A percentile compares a stretch with the other conserved stretches of the same genome.
Conservation (phyloP, 2,113 vertebrate species). For the Poecile atricapillus region DNA sequence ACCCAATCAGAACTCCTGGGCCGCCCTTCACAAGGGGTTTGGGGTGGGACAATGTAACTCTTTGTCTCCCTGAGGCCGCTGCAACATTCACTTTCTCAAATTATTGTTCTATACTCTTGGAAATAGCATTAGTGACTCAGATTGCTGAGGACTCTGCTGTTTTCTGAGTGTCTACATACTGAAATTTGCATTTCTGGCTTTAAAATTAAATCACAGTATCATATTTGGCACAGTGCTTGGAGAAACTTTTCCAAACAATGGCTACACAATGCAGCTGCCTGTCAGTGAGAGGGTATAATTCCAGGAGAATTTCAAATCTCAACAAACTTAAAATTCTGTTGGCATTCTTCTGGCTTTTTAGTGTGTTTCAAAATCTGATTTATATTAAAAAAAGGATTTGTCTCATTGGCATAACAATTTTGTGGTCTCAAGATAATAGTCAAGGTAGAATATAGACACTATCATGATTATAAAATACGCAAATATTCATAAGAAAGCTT, state of each 20-base stretch:
- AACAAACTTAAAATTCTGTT: neutral
- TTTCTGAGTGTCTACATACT: neutral
- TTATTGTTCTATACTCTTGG: neutral
- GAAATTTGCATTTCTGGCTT: neutral
- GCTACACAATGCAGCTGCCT: neutral
- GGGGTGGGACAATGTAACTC: too few species aligned
- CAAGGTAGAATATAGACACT: neutral
- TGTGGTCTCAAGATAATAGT: neutral
- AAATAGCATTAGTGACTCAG: neutral
- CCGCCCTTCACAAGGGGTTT: too few species aligned
- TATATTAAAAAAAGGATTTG: neutral
- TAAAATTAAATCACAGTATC: neutral
- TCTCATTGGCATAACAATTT: neutral
- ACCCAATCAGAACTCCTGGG: too few species aligned
- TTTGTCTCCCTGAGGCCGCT: too few species aligned
- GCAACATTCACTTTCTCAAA: neutral
- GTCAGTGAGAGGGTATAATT: neutral
- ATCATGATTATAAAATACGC: neutral
- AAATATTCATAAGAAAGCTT: neutral
- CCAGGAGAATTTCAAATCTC: neutral
- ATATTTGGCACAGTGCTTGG: neutral
- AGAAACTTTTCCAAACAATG: neutral
- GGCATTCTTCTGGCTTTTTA: neutral
- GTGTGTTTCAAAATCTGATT: neutral
- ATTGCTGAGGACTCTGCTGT: neutral